phyloP scores from a whole-genome alignment of 1,140 invertebrate genomes.

The Drosophila pseudoananassae region DNA sequence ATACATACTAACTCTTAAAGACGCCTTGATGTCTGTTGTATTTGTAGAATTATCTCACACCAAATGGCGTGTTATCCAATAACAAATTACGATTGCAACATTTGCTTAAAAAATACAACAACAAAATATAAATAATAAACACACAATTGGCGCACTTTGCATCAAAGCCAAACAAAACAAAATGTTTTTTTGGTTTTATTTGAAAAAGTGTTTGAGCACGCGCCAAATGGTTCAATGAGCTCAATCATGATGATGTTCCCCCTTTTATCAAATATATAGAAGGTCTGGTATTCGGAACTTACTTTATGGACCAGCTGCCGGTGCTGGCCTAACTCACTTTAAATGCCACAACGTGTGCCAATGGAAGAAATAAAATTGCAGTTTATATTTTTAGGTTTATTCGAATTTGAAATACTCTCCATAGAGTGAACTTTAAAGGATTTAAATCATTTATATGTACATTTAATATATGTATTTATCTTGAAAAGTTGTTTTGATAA shows the following conservation, averaged over 20 bases:
- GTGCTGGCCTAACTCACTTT: conserved; percentile 41
- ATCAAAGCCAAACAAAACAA: conserved; percentile 52
- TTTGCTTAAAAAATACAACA: conserved; percentile 44
- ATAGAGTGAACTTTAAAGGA: too few species aligned
- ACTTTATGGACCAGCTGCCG: conserved; percentile 38
- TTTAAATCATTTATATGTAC: too few species aligned
- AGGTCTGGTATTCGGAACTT: conserved; percentile 7
- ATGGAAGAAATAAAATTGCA: neutral
- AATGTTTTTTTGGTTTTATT: conserved; percentile 30
- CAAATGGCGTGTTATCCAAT: conserved; percentile 12
- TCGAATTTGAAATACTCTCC: neutral
- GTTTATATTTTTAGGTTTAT: neutral
- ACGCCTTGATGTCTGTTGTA: conserved; percentile 40
- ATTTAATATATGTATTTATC: too few species aligned
- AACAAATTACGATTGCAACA: conserved; percentile 40
- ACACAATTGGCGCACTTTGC: conserved; percentile 6
- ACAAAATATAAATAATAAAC: neutral
- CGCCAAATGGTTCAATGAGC: conserved; percentile 45
- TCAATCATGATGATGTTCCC: conserved; percentile 6
- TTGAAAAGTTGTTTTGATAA: too few species aligned
- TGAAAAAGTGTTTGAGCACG: conserved; percentile 48
- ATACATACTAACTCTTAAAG: neutral
- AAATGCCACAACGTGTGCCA: neutral
- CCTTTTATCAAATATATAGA: neutral
- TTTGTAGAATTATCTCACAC: conserved; percentile 6